Conservation (phyloP, 2,113 vertebrate species). For the Chelonoidis abingdonii region DNA sequence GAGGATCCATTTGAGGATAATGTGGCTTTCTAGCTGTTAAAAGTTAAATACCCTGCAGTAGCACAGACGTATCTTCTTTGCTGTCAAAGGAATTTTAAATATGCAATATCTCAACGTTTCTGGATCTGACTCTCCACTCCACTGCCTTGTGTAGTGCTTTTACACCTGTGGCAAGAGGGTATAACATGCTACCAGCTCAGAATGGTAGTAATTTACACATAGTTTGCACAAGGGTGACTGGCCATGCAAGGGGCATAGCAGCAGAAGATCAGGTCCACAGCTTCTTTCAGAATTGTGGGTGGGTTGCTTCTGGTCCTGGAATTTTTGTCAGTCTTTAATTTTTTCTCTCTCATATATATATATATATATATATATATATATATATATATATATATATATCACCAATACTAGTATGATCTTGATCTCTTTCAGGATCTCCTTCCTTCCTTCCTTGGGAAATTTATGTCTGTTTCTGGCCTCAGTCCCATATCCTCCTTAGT, state of each 20-base stretch:
- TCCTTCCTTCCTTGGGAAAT: conserved; percentile 38
- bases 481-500: neutral
- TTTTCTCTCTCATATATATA: neutral
- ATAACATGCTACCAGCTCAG: neutral
- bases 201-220: neutral
- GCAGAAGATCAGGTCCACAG: fast-evolving
- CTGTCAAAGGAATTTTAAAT: neutral
- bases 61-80: neutral
- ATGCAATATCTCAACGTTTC: neutral
- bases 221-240: neutral
- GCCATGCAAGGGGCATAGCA: neutral
- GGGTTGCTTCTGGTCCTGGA: neutral
- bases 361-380: neutral
- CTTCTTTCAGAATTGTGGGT: neutral
- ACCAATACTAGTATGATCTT: neutral
- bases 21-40: neutral
- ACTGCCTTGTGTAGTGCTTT: neutral
- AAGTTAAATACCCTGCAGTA: neutral
- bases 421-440: conserved; percentile 6
- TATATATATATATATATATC: neutral
- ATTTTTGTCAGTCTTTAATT: neutral
- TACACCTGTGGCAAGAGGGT: neutral
- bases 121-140: neutral
- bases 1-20: neutral
- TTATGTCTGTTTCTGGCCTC: conserved; percentile 8